Evolutionary conservation across 2,888 invertebrate species (phyloP).

Genomic region (Lithophane socia): DNA sequence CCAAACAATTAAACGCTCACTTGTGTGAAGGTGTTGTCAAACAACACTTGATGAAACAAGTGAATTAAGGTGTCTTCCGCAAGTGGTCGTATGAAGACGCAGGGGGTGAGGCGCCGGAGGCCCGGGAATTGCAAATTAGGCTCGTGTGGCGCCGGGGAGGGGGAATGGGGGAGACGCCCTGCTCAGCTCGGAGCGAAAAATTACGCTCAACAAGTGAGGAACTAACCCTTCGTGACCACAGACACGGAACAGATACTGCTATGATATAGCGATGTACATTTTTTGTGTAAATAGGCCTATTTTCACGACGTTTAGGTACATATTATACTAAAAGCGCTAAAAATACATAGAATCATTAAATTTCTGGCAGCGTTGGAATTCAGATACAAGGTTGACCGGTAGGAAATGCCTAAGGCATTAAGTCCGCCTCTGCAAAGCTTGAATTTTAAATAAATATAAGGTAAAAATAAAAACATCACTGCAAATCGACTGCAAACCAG

Average conservation of each 20-base stretch:
- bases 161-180: slow-evolving; percentile 38
- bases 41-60: slow-evolving; percentile 68
- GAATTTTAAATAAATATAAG: not conserved
- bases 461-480: too few relatives aligned
- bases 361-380: not conserved
- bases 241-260: slow-evolving; percentile 29
- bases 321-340: not conserved
- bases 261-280: not conserved
- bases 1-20: slow-evolving; percentile 53
- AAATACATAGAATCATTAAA: not conserved
- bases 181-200: slow-evolving; percentile 69
- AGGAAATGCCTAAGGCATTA: too few relatives aligned
- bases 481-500: not conserved
- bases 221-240: slow-evolving; percentile 62
- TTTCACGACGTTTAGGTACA: not conserved
- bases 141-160: slow-evolving; percentile 54
- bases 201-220: slow-evolving; percentile 80
- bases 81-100: slow-evolving; percentile 74
- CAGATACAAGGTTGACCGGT: not conserved
- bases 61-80: slow-evolving; percentile 68
- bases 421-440: not conserved
- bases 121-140: slow-evolving; percentile 80
- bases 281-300: not conserved
- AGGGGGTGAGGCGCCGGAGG: slow-evolving; percentile 65
- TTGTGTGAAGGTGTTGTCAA: slow-evolving; percentile 54